These are phyloP conservation scores for Laodelphax striatellus DNA, from an alignment of 1,140 invertebrate genomes.

Conservation along the genomic window DNA sequence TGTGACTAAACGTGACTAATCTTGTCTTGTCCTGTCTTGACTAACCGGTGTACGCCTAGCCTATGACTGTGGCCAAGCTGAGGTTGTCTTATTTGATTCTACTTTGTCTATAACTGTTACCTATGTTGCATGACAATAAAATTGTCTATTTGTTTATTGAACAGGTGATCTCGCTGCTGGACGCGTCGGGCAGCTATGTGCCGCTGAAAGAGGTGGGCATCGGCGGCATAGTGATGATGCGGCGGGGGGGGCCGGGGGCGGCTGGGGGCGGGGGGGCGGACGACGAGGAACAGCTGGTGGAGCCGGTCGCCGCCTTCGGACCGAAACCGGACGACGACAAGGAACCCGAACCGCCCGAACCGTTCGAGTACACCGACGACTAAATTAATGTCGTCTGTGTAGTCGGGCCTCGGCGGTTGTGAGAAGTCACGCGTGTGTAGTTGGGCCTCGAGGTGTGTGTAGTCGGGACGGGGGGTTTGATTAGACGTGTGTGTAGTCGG, in stretches of 20 bases:
- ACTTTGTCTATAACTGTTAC: too few relatives aligned
- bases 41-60: too few relatives aligned
- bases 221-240: conserved; percentile 92
- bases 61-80: too few relatives aligned
- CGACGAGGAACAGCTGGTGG: conserved; percentile 83
- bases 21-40: too few relatives aligned
- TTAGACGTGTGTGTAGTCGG: too few relatives aligned
- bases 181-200: conserved; percentile 63
- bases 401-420: too few relatives aligned
- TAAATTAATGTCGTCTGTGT: conserved; percentile 36
- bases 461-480: too few relatives aligned
- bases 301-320: conserved; percentile 88
- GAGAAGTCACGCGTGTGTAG: too few relatives aligned
- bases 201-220: conserved; percentile 86
- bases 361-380: conserved; percentile 89
- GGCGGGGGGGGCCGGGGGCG: conserved; percentile 54
- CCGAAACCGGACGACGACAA: conserved; percentile 90
- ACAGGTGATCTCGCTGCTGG: conserved; percentile 71
- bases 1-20: too few relatives aligned
- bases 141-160: conserved; percentile 38
- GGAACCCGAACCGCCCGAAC: conserved; percentile 92
- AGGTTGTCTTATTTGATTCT: too few relatives aligned
- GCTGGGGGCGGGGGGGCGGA: conserved; percentile 50
- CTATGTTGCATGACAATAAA: too few relatives aligned
- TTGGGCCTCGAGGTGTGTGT: too few relatives aligned